Evolutionary conservation across 1,140 invertebrate genomes (phyloP), one percentile per base, ranked within the genome.

Genomic region (Carposina sasakii): DNA sequence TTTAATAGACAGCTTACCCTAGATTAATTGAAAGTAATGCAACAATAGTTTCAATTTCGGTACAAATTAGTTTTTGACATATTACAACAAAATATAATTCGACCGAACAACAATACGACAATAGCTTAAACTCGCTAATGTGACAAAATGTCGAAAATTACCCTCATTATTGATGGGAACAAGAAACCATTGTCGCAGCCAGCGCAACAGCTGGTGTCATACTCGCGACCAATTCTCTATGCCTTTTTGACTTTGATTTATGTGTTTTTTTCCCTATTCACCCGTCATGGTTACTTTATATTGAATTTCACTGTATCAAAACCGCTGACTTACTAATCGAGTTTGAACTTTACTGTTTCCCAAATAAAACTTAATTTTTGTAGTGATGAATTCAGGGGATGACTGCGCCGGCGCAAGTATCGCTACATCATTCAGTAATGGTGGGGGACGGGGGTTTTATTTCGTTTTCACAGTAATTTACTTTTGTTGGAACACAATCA

Each of bases 171-270:
- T 79, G 79, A 81, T 81, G 76, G 72, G 72, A 75, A 69, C 56
- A 41, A 57, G 63, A 63, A 75, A 56, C 65, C 70, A 60, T 67
- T 67, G 68, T 63, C 51, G 47, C 59, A 56, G 54, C 42, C 55
- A 48, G 55, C 44, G 40, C 51, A 61, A 63, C 77, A 78, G 73
- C 78, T 79, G 76, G 75, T 67, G 74, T 74, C 75, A 75, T 73
- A 67, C 74, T 72, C 67, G 72, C 72, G 67, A 63, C 64, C 69
- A 76, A 87, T 81, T 86, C 78, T 71, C 76, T 81, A 85, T 88
- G 88, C 87, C 88, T 89, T 86, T 85, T 86, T 86, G 84, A 86
- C 82, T 85, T 85, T 86, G 84, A 86, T 86, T 85, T 86, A 86
- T 86, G 73, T 65, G 51, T 84, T 85, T 86, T 86, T 86, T 86